Conservation (phyloP, 2,113 vertebrate genomes). For the Genyomyrus donnyi region DNA sequence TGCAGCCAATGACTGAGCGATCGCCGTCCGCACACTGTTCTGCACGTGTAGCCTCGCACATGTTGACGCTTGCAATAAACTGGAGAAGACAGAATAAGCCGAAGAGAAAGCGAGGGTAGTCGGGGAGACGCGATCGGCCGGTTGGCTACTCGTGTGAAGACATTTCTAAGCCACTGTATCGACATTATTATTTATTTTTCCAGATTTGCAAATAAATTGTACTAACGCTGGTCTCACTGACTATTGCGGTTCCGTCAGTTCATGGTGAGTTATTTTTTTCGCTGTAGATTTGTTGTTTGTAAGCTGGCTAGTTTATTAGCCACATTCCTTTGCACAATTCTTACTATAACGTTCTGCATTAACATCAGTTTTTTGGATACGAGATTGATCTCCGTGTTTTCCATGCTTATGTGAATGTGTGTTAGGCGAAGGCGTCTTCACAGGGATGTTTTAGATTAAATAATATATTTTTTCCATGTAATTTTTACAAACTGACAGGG, state of each 20-base stretch:
- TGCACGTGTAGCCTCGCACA: constrained; percentile 67
- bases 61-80: constrained; percentile 59
- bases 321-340: neutral
- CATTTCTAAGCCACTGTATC: neutral
- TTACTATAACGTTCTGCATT: neutral
- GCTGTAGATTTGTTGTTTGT: neutral
- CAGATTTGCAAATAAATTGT: neutral
- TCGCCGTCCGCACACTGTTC: constrained; percentile 35
- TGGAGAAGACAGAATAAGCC: constrained; percentile 29
- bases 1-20: constrained; percentile 40
- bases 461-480: neutral
- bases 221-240: neutral
- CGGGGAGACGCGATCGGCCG: neutral
- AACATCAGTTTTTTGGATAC: neutral
- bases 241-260: constrained; percentile 13
- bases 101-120: constrained; percentile 11
- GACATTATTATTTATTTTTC: neutral
- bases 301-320: neutral
- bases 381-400: neutral
- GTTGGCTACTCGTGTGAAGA: neutral
- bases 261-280: constrained; percentile 39
- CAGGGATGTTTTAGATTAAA: neutral
- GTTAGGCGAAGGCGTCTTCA: neutral
- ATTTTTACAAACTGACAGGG: neutral
- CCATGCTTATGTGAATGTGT: neutral